Evolutionary conservation across 2,888 invertebrate species (phyloP), one percentile per base, ranked within the genome.

Genomic region (Limnephilus marmoratus): DNA sequence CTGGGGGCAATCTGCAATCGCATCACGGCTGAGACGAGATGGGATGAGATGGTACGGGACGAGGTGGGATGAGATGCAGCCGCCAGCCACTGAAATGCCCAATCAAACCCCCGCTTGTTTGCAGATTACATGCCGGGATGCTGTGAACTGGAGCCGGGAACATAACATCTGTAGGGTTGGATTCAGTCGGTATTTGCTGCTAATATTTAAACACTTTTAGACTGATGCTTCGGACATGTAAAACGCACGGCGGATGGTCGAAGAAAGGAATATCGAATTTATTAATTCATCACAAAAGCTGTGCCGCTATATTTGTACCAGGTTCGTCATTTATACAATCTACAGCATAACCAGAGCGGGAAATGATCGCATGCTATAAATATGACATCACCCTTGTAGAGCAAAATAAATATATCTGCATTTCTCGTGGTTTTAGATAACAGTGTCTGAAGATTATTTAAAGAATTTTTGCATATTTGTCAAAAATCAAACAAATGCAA

Each of bases 1-100:
- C 81, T 90, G 41, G 24, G 80, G 37, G 81, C 90, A 90, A 81
- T 90, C 81, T 90, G 90, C 90, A 68, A 24, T 68, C 68, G 68
- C 68, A 68, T 68, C 68, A 24, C 68, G 68, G 68, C 68, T n/a
- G 68, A 24, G 68, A 68, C 68, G 68, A 68, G 68, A 68, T 9
- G 24, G 68, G 68, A 24, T 24, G 68, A 24, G 68, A 68, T 24
- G 68, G 24, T 18, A 53, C 18, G 7, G 24, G 53, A 68, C 7
- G 53, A 24, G 53, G 24, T 68, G 53, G 24, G 53, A 24, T 24
- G 37, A n/a, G 85, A n/a, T 41, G 85, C 85, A n/a, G 24, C 31
- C 37, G 9, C 37, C 37, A 37, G 83, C 34, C 82, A 82, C 45
- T 86, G 85, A 45, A 45, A 86, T 41, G n/a, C 49, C 85, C 41